Base-by-base conservation (phyloP, 2,797 vertebrate genomes). In the Enteromius thamalakanensis region DNA sequence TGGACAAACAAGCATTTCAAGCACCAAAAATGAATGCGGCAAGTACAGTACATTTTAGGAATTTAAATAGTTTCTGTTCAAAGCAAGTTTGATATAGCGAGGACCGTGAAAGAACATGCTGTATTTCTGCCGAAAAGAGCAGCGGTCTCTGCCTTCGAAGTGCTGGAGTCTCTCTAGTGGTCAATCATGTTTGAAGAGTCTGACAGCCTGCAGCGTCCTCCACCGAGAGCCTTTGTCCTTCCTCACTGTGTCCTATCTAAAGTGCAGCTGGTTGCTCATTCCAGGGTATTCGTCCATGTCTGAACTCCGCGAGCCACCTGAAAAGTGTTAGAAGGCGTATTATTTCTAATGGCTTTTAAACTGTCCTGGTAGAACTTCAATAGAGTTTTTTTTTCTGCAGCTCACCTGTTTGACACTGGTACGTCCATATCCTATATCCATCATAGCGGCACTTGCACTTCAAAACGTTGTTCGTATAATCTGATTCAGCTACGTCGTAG, bases 401-500 rank as follows among this genome's bases (percentile, higher is more conserved):
- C 92, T 95, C 87, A 99, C 98, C 97, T 93, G 93, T 96, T 89
- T 96, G 95, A 91, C 98, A 99, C 92, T 95, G 97, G 92, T 97
- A 99, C 71, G 96, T 97, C 97, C 97, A 99, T 91, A 98, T 95
- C 82, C 96, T 95, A 26, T 96, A 94, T 42, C 95, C 95, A 0
- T 98, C 96, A 0, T 97, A 99, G 29, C 96, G 95, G 79, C 95
- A 94, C 75, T 95, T 93, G 88, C 98, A 99, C 77, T 95, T 97
- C 97, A 99, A 95, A 21, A 98, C 86, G 32, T 99, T 99, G 90
- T 99, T 99, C 29, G 93, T 95, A 84, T 95, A 98, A 91, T 99
- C 98, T 0, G 97, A 97, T 85, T 99, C 98, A 0, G 97, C 97
- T 0, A 99, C 97, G 85, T 99, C 98, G 0, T 94, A 97, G 90